phyloP scores from a whole-genome alignment of 1,140 invertebrate species.

The Argopecten irradians region DNA sequence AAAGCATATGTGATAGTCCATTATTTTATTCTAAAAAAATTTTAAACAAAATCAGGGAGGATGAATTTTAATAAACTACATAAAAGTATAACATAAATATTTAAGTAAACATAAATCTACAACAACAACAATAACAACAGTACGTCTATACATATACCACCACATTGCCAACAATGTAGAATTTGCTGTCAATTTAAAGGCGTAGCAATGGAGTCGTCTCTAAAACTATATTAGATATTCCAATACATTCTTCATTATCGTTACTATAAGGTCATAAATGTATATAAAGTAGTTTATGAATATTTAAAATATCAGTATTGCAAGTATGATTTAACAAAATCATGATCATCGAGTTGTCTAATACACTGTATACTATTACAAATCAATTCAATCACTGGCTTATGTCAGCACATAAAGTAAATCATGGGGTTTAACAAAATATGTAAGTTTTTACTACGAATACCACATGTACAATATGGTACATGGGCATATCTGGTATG shows the following conservation, averaged over 20 bases:
- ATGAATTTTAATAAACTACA: slow-evolving; percentile 1
- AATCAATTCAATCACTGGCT: too few relatives aligned
- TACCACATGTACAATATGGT: too few relatives aligned
- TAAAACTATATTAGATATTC: too few relatives aligned
- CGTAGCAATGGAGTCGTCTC: too few relatives aligned
- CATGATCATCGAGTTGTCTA: not conserved
- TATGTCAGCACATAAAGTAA: too few relatives aligned
- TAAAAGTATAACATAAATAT: slow-evolving; percentile 2
- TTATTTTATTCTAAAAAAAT: slow-evolving; percentile 5
- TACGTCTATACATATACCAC: not conserved
- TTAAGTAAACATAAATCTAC: slow-evolving; percentile 12
- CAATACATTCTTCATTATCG: not conserved
- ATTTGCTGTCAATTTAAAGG: not conserved
- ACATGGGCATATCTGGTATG: too few relatives aligned
- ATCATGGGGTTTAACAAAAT: too few relatives aligned
- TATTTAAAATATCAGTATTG: not conserved
- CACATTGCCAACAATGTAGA: not conserved
- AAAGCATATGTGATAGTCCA: not conserved
- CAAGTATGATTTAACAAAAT: not conserved
- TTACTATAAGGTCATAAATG: too few relatives aligned
- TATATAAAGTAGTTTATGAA: not conserved
- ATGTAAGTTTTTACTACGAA: too few relatives aligned
- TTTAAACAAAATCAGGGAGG: slow-evolving; percentile 10
- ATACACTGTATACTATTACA: too few relatives aligned
- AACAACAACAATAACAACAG: not conserved